Evolutionary conservation across 2,888 invertebrate genomes (phyloP), one percentile per base, ranked within the genome.

Genomic region (Microctonus aethiopoides): DNA sequence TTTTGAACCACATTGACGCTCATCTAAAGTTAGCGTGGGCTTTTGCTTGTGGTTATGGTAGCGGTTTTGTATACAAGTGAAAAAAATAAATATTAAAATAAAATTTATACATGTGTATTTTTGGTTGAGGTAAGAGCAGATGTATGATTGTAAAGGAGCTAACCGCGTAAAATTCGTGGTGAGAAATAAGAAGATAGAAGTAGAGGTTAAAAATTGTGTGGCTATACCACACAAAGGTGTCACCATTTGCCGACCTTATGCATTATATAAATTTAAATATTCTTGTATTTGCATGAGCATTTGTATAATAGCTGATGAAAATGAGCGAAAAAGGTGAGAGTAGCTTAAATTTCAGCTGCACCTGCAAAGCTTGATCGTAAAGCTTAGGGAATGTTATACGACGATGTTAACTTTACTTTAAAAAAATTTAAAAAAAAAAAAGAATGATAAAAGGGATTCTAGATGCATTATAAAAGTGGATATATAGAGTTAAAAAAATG

Each of bases 321-420:
- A 46, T 46, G 16, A n/a, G 7, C 5, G 29, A 32, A 20, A 20
- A 41, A 32, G 16, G 46, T 51, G 11, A 52, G 34, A 67, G 34
- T 34, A 16, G 52, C 16, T 22, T 52, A 64, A 70, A 51, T 67
- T 68, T 46, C 62, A 71, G 70, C 71, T 57, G 57, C 41, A 68
- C 62, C 66, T 69, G 63, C 71, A 70, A 67, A 76, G 76, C 66
- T 68, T 59, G 64, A 36, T 68, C 67, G 70, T 74, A 75, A 74
- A 76, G 74, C 72, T 73, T 65, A 64, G 57, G 69, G 65, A 70
- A 72, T 16, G 46, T 46, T 63, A 52, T 46, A 72, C 68, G 56
- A 70, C 46, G 68, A 68, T 70, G 75, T 76, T 75, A 76, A 75
- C 72, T 77, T 76, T 74, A 76, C 67, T n/a, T n/a, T n/a, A 29